Evolutionary conservation across 2,888 invertebrate species (phyloP).

Genomic region (Craniophora ligustri): DNA sequence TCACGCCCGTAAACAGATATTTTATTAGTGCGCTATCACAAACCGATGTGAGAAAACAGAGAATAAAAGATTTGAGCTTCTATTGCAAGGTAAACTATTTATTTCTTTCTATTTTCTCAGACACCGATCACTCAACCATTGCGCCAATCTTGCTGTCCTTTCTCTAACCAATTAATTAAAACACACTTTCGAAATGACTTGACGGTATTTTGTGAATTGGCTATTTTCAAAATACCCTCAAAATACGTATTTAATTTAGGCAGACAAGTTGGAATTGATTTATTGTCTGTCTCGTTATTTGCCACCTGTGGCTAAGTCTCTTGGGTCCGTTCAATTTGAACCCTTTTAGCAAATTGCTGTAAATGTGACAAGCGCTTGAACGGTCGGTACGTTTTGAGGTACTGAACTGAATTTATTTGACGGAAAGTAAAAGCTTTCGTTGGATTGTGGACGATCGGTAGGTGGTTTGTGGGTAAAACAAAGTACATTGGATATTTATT

Average conservation of each 20-base stretch:
- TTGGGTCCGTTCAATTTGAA: slow-evolving; percentile 13
- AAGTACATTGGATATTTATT: slow-evolving; percentile 5
- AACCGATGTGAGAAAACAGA: no score
- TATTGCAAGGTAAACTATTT: no score
- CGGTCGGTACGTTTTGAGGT: slow-evolving; percentile 10
- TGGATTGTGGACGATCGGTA: slow-evolving; percentile 6
- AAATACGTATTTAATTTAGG: slow-evolving; percentile 15
- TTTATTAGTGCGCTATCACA: no score
- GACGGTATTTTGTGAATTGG: no score
- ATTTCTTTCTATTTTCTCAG: no score
- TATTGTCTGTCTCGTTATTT: slow-evolving; percentile 36
- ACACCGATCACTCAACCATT: no score
- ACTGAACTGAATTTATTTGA: slow-evolving; percentile 28
- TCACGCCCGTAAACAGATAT: no score
- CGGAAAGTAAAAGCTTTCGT: slow-evolving; percentile 23
- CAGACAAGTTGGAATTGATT: slow-evolving; percentile 46
- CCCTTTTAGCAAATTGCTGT: slow-evolving; percentile 64
- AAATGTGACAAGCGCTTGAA: slow-evolving; percentile 31
- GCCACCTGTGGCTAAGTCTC: slow-evolving; percentile 51
- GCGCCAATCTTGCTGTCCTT: no score
- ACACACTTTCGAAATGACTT: background rate
- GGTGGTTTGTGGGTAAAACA: slow-evolving; percentile 6
- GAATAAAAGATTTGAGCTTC: no score
- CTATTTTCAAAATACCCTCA: background rate
- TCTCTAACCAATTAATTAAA: background rate